Evolutionary conservation across 2,113 vertebrate genomes (phyloP).

Genomic region (Halichoeres trimaculatus): DNA sequence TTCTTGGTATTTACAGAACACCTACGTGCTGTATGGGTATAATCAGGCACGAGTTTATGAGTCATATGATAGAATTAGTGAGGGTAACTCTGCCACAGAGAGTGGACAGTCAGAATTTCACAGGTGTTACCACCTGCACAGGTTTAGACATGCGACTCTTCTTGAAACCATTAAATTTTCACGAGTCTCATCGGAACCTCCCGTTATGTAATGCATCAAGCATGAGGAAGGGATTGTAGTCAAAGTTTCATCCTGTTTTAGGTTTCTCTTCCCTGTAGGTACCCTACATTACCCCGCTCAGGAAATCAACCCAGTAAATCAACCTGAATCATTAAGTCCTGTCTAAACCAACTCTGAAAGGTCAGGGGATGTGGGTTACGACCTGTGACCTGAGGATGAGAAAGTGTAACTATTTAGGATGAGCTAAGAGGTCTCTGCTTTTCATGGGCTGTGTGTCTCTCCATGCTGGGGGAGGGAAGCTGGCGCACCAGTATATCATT

Average conservation of each 20-base stretch:
- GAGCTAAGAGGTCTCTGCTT: slow-evolving; percentile 87
- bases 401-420: slow-evolving; percentile 94
- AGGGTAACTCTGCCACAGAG: slow-evolving; percentile 29
- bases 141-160: slow-evolving; percentile 42
- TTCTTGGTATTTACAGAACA: slow-evolving; percentile 67
- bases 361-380: slow-evolving; percentile 88
- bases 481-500: slow-evolving; percentile 93
- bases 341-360: slow-evolving; percentile 78
- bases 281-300: not conserved
- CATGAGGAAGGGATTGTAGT: slow-evolving; percentile 11
- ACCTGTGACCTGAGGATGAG: slow-evolving; percentile 91
- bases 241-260: slow-evolving; percentile 8
- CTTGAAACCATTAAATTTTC: slow-evolving; percentile 57
- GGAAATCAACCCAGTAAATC: slow-evolving; percentile 37
- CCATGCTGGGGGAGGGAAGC: slow-evolving; percentile 88
- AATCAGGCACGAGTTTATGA: slow-evolving; percentile 54
- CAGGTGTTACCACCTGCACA: slow-evolving; percentile 45
- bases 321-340: slow-evolving; percentile 45
- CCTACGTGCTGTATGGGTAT: slow-evolving; percentile 37
- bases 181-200: slow-evolving; percentile 41
- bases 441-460: slow-evolving; percentile 89
- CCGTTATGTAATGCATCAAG: slow-evolving; percentile 48
- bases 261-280: slow-evolving; percentile 3
- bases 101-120: slow-evolving; percentile 47
- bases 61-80: slow-evolving; percentile 56